phyloP scores from a whole-genome alignment of 2,888 invertebrate genomes.

The Hipparchia semele region DNA sequence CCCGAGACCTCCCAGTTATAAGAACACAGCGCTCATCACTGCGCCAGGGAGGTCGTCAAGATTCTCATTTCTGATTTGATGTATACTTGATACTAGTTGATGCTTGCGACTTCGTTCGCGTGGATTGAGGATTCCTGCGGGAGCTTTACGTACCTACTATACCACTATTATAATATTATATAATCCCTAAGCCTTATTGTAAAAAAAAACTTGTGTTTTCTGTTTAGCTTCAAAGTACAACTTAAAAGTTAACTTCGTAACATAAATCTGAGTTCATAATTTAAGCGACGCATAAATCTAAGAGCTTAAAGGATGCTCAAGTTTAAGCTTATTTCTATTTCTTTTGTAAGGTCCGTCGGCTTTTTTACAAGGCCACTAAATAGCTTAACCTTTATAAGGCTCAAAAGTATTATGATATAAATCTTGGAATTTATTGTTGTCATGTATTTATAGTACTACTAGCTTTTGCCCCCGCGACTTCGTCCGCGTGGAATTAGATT shows the following conservation, averaged over 20 bases:
- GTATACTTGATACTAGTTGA: no score
- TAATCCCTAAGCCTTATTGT: neutral
- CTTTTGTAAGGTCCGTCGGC: constrained; percentile 17
- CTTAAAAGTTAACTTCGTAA: neutral
- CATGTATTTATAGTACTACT: constrained; percentile 11
- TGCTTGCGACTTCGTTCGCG: no score
- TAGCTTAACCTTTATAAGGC: constrained; percentile 27
- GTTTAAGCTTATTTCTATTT: constrained; percentile 10
- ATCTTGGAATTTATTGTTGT: constrained; percentile 42
- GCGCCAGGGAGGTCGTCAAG: no score
- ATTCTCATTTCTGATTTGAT: no score
- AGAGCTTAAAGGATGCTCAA: neutral
- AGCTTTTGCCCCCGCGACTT: no score
- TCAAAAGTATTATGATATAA: constrained; percentile 36
- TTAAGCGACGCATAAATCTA: neutral
- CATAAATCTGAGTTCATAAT: neutral
- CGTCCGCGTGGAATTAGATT: no score
- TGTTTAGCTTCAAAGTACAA: neutral
- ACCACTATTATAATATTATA: no score
- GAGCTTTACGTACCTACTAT: no score
- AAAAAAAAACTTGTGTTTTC: neutral
- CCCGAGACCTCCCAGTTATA: no score
- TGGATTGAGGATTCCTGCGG: no score
- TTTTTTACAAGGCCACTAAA: constrained; percentile 27
- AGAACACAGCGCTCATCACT: no score